phyloP scores from a whole-genome alignment of 2,113 vertebrate genomes.

The Callorhinus ursinus region DNA sequence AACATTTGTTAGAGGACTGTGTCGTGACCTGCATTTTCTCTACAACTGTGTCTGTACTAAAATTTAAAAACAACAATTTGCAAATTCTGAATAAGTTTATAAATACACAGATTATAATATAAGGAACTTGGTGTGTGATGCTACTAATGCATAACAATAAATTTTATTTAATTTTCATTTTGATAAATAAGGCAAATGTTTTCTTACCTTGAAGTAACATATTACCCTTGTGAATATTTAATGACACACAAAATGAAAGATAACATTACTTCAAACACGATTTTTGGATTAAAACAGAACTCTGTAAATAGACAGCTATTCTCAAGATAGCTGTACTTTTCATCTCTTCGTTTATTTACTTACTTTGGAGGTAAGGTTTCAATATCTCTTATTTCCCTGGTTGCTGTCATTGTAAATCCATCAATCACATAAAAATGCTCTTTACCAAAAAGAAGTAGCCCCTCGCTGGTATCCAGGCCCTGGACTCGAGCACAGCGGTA shows the following conservation, averaged over 20 bases:
- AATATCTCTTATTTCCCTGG: slow-evolving; percentile 97
- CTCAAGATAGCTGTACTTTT: background rate
- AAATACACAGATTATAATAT: background rate
- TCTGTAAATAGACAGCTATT: background rate
- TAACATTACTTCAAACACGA: background rate
- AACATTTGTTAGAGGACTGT: background rate
- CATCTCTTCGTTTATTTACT: slow-evolving; percentile 67
- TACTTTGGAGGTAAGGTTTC: slow-evolving; percentile 97
- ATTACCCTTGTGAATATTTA: background rate
- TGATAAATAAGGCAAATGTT: background rate
- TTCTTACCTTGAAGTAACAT: background rate
- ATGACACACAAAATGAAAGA: background rate
- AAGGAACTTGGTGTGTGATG: background rate
- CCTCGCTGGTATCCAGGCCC: slow-evolving; percentile 97
- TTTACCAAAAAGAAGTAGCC: slow-evolving; percentile 97
- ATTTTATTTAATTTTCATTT: slow-evolving; percentile 6
- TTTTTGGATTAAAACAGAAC: background rate
- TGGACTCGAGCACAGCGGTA: slow-evolving; percentile 98
- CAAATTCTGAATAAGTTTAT: background rate
- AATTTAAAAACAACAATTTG: background rate
- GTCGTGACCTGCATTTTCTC: background rate
- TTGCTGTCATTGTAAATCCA: slow-evolving; percentile 98
- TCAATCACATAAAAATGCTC: slow-evolving; percentile 99
- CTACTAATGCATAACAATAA: background rate
- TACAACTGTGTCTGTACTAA: background rate